Evolutionary conservation across 2,113 vertebrate genomes (phyloP), one percentile per base, ranked within the genome.

Genomic region (Pluvianellus socialis): DNA sequence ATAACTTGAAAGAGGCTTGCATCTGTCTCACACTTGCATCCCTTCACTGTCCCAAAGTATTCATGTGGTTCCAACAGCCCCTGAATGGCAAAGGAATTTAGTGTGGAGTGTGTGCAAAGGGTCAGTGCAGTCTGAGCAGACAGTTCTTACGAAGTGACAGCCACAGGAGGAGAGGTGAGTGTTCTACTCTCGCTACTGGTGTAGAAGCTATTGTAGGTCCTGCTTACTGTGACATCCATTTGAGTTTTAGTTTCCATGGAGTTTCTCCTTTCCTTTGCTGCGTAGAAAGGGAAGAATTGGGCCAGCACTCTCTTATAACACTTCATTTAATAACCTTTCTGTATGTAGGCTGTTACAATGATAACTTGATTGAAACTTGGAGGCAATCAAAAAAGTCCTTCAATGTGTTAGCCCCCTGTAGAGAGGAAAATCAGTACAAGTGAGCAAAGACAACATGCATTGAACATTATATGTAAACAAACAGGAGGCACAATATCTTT

Each of bases 371-470:
- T 92, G 81, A 94, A 97, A 96, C 50, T 90, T 88, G 68, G 90
- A 97, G 68, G 92, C 91, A 96, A 82, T 98, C 81, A 94, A 79
- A 96, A 79, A 96, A 94, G 61, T 27, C 53, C 70, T 92, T 92
- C 28, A 0, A 63, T 90, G 68, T 4, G 61, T 77, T 86, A 90
- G 86, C 84, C 75, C 92, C 96, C 97, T 8, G 28, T 71, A 68
- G 96, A n/a, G 94, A 97, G 75, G 84, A 74, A 93, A 96, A 97
- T 95, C 97, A 85, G 95, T 88, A 55, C 8, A 2, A 91, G 86
- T 89, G 84, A 96, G 92, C 73, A 63, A 87, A 96, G 87, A 83
- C 77, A 94, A 86, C 90, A 73, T 6, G 3, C 66, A 94, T 92
- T 1, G 8, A 94, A 74, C 79, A 74, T 97, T 86, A 76, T 40